These are phyloP conservation scores for Austrolebias charrua DNA, from an alignment of 2,797 vertebrate genomes.

Conservation along the genomic window DNA sequence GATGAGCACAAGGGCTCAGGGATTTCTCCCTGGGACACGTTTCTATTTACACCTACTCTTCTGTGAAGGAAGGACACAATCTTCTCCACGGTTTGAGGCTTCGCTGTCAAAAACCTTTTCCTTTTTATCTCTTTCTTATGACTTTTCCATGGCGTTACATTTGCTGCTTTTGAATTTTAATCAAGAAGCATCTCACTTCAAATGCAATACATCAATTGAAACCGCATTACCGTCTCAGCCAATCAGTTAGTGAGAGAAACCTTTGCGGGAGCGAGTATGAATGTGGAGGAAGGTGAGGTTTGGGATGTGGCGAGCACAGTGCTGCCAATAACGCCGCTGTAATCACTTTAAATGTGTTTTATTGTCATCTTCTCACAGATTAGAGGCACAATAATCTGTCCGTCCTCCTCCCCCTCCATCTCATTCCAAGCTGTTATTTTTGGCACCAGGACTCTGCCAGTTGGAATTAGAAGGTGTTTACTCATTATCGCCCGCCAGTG, in stretches of 20 bases:
- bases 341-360: slow-evolving; percentile 81
- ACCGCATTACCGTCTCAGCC: slow-evolving; percentile 17
- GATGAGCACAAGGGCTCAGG: slow-evolving; percentile 63
- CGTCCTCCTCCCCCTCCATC: slow-evolving; percentile 74
- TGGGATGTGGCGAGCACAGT: slow-evolving; percentile 14
- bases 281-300: slow-evolving; percentile 23
- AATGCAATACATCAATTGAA: slow-evolving; percentile 9
- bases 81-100: slow-evolving; percentile 65
- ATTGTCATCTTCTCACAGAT: slow-evolving; percentile 81
- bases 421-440: slow-evolving; percentile 81
- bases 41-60: slow-evolving; percentile 73
- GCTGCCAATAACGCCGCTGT: slow-evolving; percentile 67
- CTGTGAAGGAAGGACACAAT: slow-evolving; percentile 58
- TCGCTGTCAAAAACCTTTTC: slow-evolving; percentile 48
- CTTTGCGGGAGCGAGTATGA: slow-evolving; percentile 27
- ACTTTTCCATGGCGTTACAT: background rate
- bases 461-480: slow-evolving; percentile 74
- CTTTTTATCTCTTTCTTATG: slow-evolving; percentile 20
- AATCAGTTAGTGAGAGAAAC: slow-evolving; percentile 37
- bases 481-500: background rate
- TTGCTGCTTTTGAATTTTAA: background rate
- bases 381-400: slow-evolving; percentile 78
- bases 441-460: slow-evolving; percentile 71
- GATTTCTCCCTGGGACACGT: slow-evolving; percentile 69
- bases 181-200: background rate